Evolutionary conservation across 2,113 vertebrate species (phyloP), one percentile per base, ranked within the genome.

Genomic region (Seriola rivoliana): DNA sequence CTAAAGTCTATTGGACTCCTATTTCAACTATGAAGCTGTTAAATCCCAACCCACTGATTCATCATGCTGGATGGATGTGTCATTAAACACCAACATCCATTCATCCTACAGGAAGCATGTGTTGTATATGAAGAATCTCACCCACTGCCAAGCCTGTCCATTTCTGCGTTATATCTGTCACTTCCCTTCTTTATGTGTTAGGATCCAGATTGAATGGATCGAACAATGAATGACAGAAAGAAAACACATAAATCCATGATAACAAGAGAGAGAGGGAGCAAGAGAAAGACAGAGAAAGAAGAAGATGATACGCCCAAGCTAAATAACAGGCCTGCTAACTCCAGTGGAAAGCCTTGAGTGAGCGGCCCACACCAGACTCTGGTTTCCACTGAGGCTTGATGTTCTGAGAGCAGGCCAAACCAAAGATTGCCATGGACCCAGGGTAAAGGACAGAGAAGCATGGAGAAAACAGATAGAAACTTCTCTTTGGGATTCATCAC

Each of bases 301-400:
- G 21, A 36, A 48, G 58, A 69, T 19, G 64, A 79, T 63, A 23
- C 8, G 0, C 57, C 78, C 62, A 84, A 92, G 86, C 64, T 89
- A 77, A 88, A 92, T 83, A 92, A 81, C 89, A 92, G 86, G 57
- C 77, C 71, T 85, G 70, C 72, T 79, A 88, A 83, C 75, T 83
- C 71, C 81, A 91, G 81, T 78, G 86, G 83, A 89, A 87, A 90
- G 55, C 80, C n/a, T 76, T 36, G 40, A 85, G 36, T 0, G 4
- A 87, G 71, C 21, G 10, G n/a, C 67, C 88, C 71, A 62, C 77
- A 82, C 58, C 72, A 84, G 77, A 81, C 73, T 72, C 52, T 64
- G 70, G 84, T 88, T 93, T 91, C 87, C 85, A 92, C 70, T 82
- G 50, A 84, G 66, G 75, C 71, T 67, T 58, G 71, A 42, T 32